Evolutionary conservation across 2,797 vertebrate species (phyloP).

Genomic region (Acanthiza pusilla): DNA sequence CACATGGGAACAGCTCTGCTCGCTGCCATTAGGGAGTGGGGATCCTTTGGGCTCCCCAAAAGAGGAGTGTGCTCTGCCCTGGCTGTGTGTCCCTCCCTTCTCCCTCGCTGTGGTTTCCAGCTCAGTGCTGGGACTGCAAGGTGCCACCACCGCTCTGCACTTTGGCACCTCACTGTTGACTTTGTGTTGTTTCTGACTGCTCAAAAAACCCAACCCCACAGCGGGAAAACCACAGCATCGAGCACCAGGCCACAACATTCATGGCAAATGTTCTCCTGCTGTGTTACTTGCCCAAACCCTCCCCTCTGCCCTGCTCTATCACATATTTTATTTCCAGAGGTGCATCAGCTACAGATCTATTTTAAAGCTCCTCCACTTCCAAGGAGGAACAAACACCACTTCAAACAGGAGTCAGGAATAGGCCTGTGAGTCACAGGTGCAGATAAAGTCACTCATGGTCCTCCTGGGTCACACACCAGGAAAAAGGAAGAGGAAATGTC

Average conservation of each 20-base stretch:
- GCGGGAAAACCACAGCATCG: not conserved
- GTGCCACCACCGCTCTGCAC: not conserved
- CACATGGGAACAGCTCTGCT: accelerated
- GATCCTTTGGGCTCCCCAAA: not conserved
- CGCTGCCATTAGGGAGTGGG: accelerated
- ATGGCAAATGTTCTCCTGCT: not conserved
- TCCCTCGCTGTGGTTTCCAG: not conserved
- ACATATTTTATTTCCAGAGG: not conserved
- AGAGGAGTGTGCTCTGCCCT: not conserved
- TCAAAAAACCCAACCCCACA: not conserved
- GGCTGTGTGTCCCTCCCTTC: not conserved
- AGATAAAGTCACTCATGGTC: not conserved
- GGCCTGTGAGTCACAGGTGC: not conserved
- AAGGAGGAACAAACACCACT: not conserved
- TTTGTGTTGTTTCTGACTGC: not conserved
- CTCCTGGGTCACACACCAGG: not conserved
- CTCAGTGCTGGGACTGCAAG: not conserved
- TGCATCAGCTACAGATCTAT: accelerated
- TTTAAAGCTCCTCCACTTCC: not conserved
- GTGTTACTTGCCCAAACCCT: not conserved
- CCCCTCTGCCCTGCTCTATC: not conserved
- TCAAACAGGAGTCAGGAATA: not conserved
- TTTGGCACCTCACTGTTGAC: not conserved
- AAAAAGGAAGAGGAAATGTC: not conserved
- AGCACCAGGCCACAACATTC: not conserved